A percentile compares a stretch with the other conserved stretches of the same genome.
Evolutionary conservation across 2,888 invertebrate species (phyloP).

Genomic region (Apodemia mormo): DNA sequence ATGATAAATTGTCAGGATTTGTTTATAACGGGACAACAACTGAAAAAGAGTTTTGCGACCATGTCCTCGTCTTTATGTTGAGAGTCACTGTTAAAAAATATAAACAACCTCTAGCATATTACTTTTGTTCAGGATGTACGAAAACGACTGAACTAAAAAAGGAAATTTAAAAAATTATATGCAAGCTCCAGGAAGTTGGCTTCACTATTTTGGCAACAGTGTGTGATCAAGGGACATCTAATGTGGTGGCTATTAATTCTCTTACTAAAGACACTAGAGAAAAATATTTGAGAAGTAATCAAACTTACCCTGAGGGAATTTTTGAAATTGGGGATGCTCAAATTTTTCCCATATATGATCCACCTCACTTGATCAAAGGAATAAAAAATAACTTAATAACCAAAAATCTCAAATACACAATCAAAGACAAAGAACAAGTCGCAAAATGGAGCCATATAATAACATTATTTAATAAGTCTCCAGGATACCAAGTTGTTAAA

Average conservation of each 20-base stretch:
- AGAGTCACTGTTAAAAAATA: slow-evolving; percentile 39
- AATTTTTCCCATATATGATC: no score
- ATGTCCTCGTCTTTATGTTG: slow-evolving; percentile 32
- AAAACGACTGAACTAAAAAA: slow-evolving; percentile 20
- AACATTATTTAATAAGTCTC: neutral
- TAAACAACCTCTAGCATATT: slow-evolving; percentile 38
- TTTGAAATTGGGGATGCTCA: no score
- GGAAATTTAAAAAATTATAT: slow-evolving; percentile 18
- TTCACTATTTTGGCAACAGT: slow-evolving; percentile 26
- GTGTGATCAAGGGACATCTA: slow-evolving; percentile 26
- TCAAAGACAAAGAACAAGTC: neutral
- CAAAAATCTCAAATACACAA: neutral
- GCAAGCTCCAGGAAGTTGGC: slow-evolving; percentile 18
- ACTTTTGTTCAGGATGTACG: slow-evolving; percentile 24
- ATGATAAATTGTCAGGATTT: slow-evolving; percentile 1
- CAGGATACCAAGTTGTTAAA: slow-evolving; percentile 2
- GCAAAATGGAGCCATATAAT: slow-evolving; percentile 9
- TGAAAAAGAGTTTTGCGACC: slow-evolving; percentile 23
- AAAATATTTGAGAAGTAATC: no score
- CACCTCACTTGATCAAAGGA: no score
- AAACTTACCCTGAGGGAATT: no score
- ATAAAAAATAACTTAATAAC: neutral
- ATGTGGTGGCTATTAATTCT: slow-evolving; percentile 29
- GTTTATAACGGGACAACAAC: neutral
- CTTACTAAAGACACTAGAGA: slow-evolving; percentile 8